Conservation (phyloP, 2,113 vertebrate species). For the Pyxicephalus adspersus region DNA sequence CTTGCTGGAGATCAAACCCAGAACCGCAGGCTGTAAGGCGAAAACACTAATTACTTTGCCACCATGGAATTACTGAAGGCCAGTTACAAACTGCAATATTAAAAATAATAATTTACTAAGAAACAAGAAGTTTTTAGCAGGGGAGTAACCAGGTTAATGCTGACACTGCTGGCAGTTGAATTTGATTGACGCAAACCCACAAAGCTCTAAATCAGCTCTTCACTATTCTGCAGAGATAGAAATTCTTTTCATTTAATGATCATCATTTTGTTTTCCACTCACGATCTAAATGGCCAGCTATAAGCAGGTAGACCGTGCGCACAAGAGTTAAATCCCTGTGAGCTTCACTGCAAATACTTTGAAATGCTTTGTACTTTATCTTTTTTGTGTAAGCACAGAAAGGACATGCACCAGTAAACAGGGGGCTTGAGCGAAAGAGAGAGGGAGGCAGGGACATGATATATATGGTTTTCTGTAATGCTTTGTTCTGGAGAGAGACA, state of each 20-base stretch:
- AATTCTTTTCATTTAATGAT: not conserved
- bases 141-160: not conserved
- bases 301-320: conserved; percentile 7
- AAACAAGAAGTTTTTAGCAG: not conserved
- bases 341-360: conserved; percentile 28
- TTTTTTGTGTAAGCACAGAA: conserved; percentile 49
- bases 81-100: not conserved
- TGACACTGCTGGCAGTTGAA: not conserved
- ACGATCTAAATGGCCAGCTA: not conserved
- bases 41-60: no score
- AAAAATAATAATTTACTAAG: not conserved
- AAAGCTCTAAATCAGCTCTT: not conserved
- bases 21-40: no score
- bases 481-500: conserved; percentile 36
- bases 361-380: conserved; percentile 45
- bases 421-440: conserved; percentile 34
- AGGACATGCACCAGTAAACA: conserved; percentile 53
- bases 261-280: conserved; percentile 1
- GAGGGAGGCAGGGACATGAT: conserved; percentile 39
- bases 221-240: not conserved
- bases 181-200: not conserved
- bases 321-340: conserved; percentile 41
- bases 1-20: no score
- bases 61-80: no score
- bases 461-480: conserved; percentile 47